Evolutionary conservation across 2,113 vertebrate species (phyloP), one percentile per base, ranked within the genome.

Genomic region (Actenoides lindsayi): DNA sequence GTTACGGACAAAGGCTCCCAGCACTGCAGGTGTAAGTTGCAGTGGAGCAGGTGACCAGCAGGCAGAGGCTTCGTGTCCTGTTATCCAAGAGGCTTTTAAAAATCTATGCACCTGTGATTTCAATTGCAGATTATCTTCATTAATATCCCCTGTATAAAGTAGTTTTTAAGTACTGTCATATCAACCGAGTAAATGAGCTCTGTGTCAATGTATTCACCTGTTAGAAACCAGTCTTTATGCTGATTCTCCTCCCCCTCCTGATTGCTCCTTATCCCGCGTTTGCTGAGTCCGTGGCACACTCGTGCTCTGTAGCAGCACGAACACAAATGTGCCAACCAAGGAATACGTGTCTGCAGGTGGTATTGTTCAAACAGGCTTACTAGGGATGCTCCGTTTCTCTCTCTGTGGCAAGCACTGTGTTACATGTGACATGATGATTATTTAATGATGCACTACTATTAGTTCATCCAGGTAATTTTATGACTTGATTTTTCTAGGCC

Each of bases 401-500:
- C 75, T 42, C 59, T 0, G 7, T 78, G 64, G 46, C 54, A 57
- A 82, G 46, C 37, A 16, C 41, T 24, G 27, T 35, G 24, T 65
- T 90, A 31, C 19, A 13, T 28, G 13, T 33, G 25, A 77, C 53
- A 16, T 44, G 63, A 24, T 64, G 53, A 79, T 70, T 53, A 71
- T 71, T 78, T 85, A 59, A 82, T 85, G 46, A 57, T 56, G 57
- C 20, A 7, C 80, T 63, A 8, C 60, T 82, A 21, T 76, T 90
- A 78, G 60, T 71, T 89, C 80, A 83, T 42, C 35, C 42, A 33
- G 46, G 86, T 93, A 75, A 91, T 91, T 93, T 88, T 62, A 33
- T 59, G 30, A 42, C 46, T 94, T 64, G 39, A 51, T 81, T 95
- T 87, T 54, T 53, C 20, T 53, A 50, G 42, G 63, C 54, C 42